Evolutionary conservation across 2,888 invertebrate genomes (phyloP).

Genomic region (Parascotia fuliginaria): DNA sequence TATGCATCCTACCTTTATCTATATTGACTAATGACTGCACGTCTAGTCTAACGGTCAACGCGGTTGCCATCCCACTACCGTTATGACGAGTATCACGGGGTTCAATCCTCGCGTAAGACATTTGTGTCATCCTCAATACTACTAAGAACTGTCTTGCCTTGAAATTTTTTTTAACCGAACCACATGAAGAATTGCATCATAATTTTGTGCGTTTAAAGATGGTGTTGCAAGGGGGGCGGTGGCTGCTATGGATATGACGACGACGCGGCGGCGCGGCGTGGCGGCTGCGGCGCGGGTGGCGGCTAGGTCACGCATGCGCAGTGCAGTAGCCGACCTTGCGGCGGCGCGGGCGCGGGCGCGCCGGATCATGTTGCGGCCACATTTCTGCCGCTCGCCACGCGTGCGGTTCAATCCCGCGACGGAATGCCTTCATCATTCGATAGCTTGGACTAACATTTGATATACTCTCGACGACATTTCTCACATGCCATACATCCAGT

Average conservation of each 20-base stretch:
- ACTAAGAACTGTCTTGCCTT: too few relatives aligned
- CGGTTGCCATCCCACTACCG: too few relatives aligned
- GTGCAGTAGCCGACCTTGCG: slow-evolving; percentile 84
- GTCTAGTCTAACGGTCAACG: too few relatives aligned
- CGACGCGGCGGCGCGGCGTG: slow-evolving; percentile 27
- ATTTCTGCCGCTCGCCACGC: slow-evolving; percentile 78
- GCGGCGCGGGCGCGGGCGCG: slow-evolving; percentile 51
- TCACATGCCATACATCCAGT: slow-evolving; percentile 64
- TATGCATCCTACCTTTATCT: too few relatives aligned
- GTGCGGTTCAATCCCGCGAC: slow-evolving; percentile 76
- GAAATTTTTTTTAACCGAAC: too few relatives aligned
- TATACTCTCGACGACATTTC: slow-evolving; percentile 73
- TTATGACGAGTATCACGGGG: too few relatives aligned
- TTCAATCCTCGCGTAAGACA: too few relatives aligned
- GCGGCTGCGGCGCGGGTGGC: slow-evolving; percentile 32
- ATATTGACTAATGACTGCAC: too few relatives aligned
- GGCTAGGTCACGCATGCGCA: slow-evolving; percentile 70
- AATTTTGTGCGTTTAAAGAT: too few relatives aligned
- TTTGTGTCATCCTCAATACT: too few relatives aligned
- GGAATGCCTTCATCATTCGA: slow-evolving; percentile 79
- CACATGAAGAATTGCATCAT: too few relatives aligned
- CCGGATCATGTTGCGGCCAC: slow-evolving; percentile 74
- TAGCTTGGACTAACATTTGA: slow-evolving; percentile 74
- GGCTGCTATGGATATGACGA: slow-evolving; percentile 9
- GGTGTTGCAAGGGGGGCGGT: slow-evolving; percentile 5